A percentile compares a stretch with the other conserved stretches of the same genome.
phyloP scores from a whole-genome alignment of 2,797 vertebrate genomes.

The Craterocephalus amniculus region DNA sequence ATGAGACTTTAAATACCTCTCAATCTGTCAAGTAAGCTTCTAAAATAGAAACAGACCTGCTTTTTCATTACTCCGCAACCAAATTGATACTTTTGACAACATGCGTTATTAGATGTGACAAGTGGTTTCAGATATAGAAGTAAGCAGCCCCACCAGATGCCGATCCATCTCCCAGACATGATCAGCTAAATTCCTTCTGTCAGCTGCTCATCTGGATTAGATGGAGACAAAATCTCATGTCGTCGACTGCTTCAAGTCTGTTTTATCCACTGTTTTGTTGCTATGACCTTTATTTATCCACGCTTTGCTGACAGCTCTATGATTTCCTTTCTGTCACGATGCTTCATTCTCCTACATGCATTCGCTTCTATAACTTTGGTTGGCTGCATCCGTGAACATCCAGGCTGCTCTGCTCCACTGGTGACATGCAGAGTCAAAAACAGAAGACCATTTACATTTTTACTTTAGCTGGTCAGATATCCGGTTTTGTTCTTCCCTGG shows the following conservation, averaged over 20 bases:
- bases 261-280: slow-evolving; percentile 45
- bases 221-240: slow-evolving; percentile 63
- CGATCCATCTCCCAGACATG: slow-evolving; percentile 71
- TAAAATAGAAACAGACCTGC: slow-evolving; percentile 77
- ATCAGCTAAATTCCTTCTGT: slow-evolving; percentile 73
- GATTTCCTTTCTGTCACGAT: not conserved
- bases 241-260: slow-evolving; percentile 38
- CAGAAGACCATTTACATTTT: not conserved
- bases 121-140: slow-evolving; percentile 77
- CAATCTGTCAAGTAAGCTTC: slow-evolving; percentile 78
- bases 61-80: slow-evolving; percentile 72
- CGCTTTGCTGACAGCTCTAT: slow-evolving; percentile 2
- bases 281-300: slow-evolving; percentile 35
- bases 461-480: too few relatives aligned
- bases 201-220: slow-evolving; percentile 78
- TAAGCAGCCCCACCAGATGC: slow-evolving; percentile 69
- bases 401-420: not conserved
- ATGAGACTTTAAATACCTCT: slow-evolving; percentile 82
- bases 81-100: slow-evolving; percentile 82
- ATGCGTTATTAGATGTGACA: slow-evolving; percentile 78
- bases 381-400: not conserved
- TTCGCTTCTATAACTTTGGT: slow-evolving; percentile 3
- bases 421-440: not conserved
- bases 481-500: too few relatives aligned
- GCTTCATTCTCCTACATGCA: not conserved